These are phyloP conservation scores for Troglohyphantes excavatus DNA, from an alignment of 2,888 invertebrate genomes.

Conservation along the genomic window DNA sequence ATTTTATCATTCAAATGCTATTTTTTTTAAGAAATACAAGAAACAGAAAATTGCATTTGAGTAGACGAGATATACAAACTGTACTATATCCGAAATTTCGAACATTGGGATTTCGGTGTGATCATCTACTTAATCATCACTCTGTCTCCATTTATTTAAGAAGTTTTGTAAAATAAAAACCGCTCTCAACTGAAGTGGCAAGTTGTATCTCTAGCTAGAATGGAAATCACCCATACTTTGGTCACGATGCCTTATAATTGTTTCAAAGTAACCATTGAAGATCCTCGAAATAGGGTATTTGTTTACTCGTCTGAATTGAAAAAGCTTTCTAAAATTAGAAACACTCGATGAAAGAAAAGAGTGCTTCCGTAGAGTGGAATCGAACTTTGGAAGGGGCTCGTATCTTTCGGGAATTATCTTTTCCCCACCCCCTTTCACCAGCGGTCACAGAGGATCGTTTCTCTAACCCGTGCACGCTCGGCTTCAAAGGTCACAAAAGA, in stretches of 20 bases:
- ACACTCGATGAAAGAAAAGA: constrained; percentile 30
- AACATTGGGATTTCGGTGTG: no score
- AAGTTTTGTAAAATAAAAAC: no score
- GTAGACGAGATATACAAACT: no score
- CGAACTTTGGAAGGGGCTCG: constrained; percentile 27
- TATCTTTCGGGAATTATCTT: constrained; percentile 34
- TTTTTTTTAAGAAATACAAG: no score
- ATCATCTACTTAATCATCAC: no score
- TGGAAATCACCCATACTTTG: background rate
- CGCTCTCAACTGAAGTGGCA: no score
- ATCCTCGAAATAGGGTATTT: constrained; percentile 1
- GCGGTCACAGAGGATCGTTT: constrained; percentile 4
- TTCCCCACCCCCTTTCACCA: constrained; percentile 1
- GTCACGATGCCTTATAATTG: constrained; percentile 3
- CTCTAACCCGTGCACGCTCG: background rate
- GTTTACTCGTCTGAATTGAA: background rate
- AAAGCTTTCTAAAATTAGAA: constrained; percentile 24
- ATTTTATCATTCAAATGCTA: no score
- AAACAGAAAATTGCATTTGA: no score
- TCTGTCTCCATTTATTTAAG: no score
- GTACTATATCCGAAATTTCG: no score
- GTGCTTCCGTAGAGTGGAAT: constrained; percentile 3
- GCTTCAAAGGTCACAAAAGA: constrained; percentile 28
- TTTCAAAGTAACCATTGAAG: constrained; percentile 15
- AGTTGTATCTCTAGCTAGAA: background rate